Evolutionary conservation across 2,113 vertebrate genomes (phyloP).

Genomic region (Dolichotis patagonum): DNA sequence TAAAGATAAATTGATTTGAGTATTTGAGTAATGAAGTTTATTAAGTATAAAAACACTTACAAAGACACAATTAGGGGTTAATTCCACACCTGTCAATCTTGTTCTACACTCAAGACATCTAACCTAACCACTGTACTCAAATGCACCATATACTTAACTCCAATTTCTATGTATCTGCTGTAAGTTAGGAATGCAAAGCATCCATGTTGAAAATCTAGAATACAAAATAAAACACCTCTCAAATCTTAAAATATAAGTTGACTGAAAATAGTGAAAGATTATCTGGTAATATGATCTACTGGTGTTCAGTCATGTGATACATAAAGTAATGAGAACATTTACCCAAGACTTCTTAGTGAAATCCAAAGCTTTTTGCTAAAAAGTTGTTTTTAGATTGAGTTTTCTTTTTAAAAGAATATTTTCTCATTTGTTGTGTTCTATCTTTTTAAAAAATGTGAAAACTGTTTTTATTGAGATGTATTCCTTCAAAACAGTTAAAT

Average conservation of each 20-base stretch:
- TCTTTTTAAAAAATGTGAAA: constrained; percentile 11
- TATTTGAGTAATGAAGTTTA: background rate
- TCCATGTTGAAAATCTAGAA: background rate
- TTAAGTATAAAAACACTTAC: background rate
- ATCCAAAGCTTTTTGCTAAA: background rate
- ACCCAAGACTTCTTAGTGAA: background rate
- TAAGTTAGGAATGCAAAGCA: background rate
- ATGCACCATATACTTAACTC: background rate
- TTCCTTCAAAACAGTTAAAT: constrained; percentile 19
- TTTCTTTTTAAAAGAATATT: background rate
- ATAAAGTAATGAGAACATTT: background rate
- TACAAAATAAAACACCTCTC: background rate
- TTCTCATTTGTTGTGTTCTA: background rate
- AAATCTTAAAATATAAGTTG: background rate
- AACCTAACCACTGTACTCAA: background rate
- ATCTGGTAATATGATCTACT: background rate
- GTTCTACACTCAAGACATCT: background rate
- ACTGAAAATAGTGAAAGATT: background rate
- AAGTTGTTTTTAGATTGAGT: background rate
- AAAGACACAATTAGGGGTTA: background rate
- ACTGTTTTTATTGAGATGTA: background rate
- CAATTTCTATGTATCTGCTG: background rate
- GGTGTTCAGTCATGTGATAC: background rate
- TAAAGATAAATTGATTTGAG: background rate
- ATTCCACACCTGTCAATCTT: background rate